phyloP scores from a whole-genome alignment of 2,797 vertebrate genomes.

The Taeniopygia guttata region DNA sequence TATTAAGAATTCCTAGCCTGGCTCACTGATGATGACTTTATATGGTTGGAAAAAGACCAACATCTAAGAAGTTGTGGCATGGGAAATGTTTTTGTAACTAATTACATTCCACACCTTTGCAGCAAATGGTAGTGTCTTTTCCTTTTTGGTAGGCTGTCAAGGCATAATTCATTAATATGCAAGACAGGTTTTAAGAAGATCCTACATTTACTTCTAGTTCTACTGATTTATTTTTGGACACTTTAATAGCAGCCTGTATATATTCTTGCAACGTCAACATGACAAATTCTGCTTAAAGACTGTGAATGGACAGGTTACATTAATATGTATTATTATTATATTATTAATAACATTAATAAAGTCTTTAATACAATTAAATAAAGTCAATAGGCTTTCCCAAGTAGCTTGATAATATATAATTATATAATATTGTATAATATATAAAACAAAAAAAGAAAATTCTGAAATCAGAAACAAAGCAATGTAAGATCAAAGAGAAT shows the following conservation, averaged over 20 bases:
- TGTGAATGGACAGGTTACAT: background rate
- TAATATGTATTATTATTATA: too few relatives aligned
- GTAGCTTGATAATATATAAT: constrained; percentile 27
- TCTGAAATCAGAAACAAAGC: constrained; percentile 11
- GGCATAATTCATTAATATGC: background rate
- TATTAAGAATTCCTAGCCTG: background rate
- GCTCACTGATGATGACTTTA: background rate
- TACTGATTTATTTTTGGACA: constrained; percentile 8
- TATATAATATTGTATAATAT: too few relatives aligned
- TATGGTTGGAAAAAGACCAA: background rate
- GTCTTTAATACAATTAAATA: background rate
- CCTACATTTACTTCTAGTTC: background rate
- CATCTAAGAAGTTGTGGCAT: background rate
- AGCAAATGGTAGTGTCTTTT: background rate
- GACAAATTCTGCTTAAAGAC: constrained; percentile 11
- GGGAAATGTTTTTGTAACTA: background rate
- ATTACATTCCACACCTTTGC: background rate
- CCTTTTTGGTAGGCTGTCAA: background rate
- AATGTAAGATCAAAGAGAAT: constrained; percentile 9
- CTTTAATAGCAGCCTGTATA: background rate
- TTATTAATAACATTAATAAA: constrained; percentile 11
- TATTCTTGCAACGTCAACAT: background rate
- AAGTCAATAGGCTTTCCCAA: constrained; percentile 21
- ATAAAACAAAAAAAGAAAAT: background rate
- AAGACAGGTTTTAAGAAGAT: constrained; percentile 5